Evolutionary conservation across 2,113 vertebrate species (phyloP).

Genomic region (Thomomys bottae): DNA sequence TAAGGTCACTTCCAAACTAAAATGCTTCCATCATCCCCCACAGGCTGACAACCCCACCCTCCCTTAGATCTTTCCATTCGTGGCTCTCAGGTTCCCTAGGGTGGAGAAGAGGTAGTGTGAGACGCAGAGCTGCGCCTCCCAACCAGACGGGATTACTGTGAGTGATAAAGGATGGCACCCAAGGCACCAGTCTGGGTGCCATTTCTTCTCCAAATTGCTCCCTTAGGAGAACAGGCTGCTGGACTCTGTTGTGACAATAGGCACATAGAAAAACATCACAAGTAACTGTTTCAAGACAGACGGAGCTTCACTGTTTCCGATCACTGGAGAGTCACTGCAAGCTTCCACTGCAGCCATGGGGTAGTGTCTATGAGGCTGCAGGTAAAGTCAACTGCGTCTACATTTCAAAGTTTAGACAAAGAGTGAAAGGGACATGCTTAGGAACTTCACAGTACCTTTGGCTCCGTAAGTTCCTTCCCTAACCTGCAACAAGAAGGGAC

Average conservation of each 20-base stretch:
- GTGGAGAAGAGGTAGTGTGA: constrained; percentile 45
- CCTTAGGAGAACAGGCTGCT: constrained; percentile 73
- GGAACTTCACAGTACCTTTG: constrained; percentile 57
- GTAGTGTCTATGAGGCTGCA: constrained; percentile 54
- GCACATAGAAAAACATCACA: constrained; percentile 73
- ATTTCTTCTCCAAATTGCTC: constrained; percentile 77
- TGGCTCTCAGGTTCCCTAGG: constrained; percentile 53
- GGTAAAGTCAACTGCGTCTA: constrained; percentile 63
- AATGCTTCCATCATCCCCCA: constrained; percentile 4
- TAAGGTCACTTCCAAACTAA: constrained; percentile 43
- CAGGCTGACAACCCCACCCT: background rate
- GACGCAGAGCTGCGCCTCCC: constrained; percentile 61
- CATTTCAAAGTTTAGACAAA: constrained; percentile 74
- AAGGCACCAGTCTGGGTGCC: constrained; percentile 67
- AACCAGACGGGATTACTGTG: constrained; percentile 73
- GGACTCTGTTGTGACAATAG: constrained; percentile 74
- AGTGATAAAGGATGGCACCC: constrained; percentile 70
- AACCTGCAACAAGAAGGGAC: constrained; percentile 42
- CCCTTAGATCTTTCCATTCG: constrained; percentile 37
- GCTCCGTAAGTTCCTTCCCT: constrained; percentile 47
- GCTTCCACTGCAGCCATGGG: constrained; percentile 51
- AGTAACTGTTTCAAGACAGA: constrained; percentile 62
- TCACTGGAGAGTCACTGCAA: constrained; percentile 53
- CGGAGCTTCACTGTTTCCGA: constrained; percentile 61
- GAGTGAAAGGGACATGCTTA: constrained; percentile 45